Base-by-base conservation (phyloP, 2,113 vertebrate species). In the Ia io region DNA sequence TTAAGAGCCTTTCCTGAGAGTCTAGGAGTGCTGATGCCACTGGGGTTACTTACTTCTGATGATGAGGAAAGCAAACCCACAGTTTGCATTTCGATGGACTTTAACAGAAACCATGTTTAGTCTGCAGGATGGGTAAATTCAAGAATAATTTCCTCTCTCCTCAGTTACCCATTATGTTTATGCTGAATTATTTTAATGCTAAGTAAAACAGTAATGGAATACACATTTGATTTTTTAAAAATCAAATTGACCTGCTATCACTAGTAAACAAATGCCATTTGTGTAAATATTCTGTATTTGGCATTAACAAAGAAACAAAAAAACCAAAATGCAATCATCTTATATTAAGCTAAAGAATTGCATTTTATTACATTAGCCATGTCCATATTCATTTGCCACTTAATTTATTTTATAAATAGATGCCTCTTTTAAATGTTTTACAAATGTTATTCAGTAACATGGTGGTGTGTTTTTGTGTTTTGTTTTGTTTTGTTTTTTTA, bases 231-330 rank as follows among this genome's bases (percentile, higher is more conserved):
- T 82, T 93, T 93, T 85, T 53, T 37, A 87, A 86, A 93, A 91
- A 82, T 53, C 11, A 79, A 93, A 14, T 51, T 79, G 14, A 16
- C 78, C 35, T 61, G 17, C 73, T 74, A 40, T 93, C 76, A 93
- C 40, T 53, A 78, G 32, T 69, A 83, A 79, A 70, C 12, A 88
- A 92, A 90, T 42, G 4, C 23, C 23, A 94, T 86, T 83, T 18
- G 10, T 35, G 30, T 44, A 96, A 88, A 90, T 53, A n/a, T 47
- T 88, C 8, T 18, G 22, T 78, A 42, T 85, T 88, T 93, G 69
- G 35, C 47, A 88, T 44, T 80, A 90, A 70, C 47, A 73, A 91
- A 94, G 25, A 71, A 92, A 91, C 71, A 73, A 84, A 65, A 65
- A 47, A 76, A 18, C 3, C 73, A 47, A 76, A 49, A 30, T 76